phyloP scores from a whole-genome alignment of 2,797 vertebrate species.

The Acrossocheilus wenchowensis region DNA sequence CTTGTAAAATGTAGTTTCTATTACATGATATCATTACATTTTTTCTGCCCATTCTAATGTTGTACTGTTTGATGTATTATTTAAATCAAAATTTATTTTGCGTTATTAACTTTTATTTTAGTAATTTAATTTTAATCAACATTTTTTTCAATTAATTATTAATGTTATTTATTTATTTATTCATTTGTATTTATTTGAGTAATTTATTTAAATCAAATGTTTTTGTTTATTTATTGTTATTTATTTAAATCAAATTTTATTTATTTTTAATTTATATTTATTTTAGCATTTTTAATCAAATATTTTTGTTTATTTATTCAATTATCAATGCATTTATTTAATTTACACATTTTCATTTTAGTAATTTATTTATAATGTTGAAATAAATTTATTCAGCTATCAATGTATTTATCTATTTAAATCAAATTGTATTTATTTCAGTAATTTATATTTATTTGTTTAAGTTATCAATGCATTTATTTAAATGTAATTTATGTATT shows the following conservation, averaged over 20 bases:
- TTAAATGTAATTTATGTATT: background rate
- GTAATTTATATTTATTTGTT: background rate
- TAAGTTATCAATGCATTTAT: background rate
- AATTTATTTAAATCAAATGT: too few relatives aligned
- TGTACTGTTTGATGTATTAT: background rate
- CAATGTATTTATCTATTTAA: background rate
- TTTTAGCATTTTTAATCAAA: too few relatives aligned
- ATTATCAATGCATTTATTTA: background rate
- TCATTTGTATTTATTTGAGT: too few relatives aligned
- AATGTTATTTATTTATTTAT: background rate
- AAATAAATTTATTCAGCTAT: background rate
- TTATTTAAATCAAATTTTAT: too few relatives aligned
- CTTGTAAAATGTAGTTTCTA: background rate
- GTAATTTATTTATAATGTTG: too few relatives aligned
- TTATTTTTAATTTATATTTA: too few relatives aligned
- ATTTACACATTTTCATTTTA: background rate
- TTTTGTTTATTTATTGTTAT: too few relatives aligned
- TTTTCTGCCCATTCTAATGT: too few relatives aligned
- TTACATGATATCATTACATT: background rate
- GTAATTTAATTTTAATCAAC: background rate
- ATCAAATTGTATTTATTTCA: background rate
- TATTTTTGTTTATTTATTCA: background rate
- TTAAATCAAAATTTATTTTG: background rate
- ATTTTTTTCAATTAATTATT: background rate
- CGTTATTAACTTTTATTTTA: too few relatives aligned